A percentile compares a stretch with the other conserved stretches of the same genome.
Evolutionary conservation across 2,888 invertebrate genomes (phyloP).

Genomic region (Synanthedon myopaeformis): DNA sequence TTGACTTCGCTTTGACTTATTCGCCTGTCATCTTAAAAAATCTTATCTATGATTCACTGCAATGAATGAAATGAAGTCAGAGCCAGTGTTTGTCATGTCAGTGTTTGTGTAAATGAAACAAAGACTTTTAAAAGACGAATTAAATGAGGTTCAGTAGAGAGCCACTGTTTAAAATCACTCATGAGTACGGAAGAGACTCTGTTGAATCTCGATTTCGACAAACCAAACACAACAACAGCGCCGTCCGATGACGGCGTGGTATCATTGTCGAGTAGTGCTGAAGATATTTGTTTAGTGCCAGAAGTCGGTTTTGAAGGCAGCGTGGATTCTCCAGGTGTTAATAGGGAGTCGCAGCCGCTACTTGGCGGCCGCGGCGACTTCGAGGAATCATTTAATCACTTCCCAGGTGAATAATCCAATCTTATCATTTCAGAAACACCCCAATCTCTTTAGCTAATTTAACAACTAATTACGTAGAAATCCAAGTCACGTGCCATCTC

Average conservation of each 20-base stretch:
- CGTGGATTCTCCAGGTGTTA: slow-evolving; percentile 86
- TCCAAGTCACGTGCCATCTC: too few species aligned
- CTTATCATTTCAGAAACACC: slow-evolving; percentile 4
- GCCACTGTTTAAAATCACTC: slow-evolving; percentile 58
- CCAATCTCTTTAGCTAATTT: slow-evolving; percentile 4
- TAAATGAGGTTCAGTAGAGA: slow-evolving; percentile 66
- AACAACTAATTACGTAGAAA: too few species aligned
- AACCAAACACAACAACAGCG: slow-evolving; percentile 49
- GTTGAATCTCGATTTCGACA: slow-evolving; percentile 74
- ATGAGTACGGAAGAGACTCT: slow-evolving; percentile 75
- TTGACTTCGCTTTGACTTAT: too few species aligned
- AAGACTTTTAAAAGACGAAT: slow-evolving; percentile 57
- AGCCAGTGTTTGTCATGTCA: slow-evolving; percentile 9
- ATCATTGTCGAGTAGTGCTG: slow-evolving; percentile 70
- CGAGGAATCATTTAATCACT: slow-evolving; percentile 84
- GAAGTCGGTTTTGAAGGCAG: slow-evolving; percentile 86
- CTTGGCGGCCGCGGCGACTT: slow-evolving; percentile 84
- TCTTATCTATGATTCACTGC: too few species aligned
- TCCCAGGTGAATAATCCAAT: slow-evolving; percentile 75
- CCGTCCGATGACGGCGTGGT: slow-evolving; percentile 71
- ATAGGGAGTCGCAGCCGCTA: slow-evolving; percentile 94
- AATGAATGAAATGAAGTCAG: too few species aligned
- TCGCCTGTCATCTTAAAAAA: too few species aligned
- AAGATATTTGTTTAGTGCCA: slow-evolving; percentile 83
- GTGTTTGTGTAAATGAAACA: slow-evolving; percentile 68